Percentiles rank a stretch among this genome's conserved stretches.
Conservation (phyloP, 2,113 vertebrate genomes). For the Coregonus clupeaformis region DNA sequence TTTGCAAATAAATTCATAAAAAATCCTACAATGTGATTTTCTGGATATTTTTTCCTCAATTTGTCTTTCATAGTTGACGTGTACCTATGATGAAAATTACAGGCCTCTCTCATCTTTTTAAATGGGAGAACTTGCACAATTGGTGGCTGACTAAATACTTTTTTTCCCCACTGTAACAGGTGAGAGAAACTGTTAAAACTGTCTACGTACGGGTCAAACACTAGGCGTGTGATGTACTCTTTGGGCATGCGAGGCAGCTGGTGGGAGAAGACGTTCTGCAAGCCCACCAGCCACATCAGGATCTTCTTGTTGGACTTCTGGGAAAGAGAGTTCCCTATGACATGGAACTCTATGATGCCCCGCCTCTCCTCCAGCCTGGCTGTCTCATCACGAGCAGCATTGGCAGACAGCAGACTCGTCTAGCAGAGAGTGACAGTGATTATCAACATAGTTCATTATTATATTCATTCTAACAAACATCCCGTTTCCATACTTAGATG, state of each 20-base stretch:
- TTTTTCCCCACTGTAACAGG: too few species aligned
- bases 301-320: conserved; percentile 98
- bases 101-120: too few species aligned
- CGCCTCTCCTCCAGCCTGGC: conserved; percentile 94
- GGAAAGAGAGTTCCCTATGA: conserved; percentile 94
- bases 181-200: not conserved
- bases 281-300: conserved; percentile 95
- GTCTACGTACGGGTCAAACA: conserved; percentile 92
- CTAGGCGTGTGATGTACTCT: conserved; percentile 97
- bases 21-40: too few species aligned
- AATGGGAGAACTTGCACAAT: too few species aligned
- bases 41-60: too few species aligned
- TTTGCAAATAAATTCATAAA: too few species aligned
- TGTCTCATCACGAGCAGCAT: conserved; percentile 93
- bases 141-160: too few species aligned
- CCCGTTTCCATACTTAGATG: too few species aligned
- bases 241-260: conserved; percentile 98
- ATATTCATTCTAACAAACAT: too few species aligned
- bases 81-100: too few species aligned
- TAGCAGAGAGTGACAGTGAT: conserved; percentile 42
- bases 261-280: conserved; percentile 98
- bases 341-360: conserved; percentile 97
- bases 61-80: too few species aligned
- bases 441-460: not conserved
- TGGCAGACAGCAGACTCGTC: conserved; percentile 94